These are phyloP conservation scores for Craseonycteris thonglongyai DNA, from an alignment of 2,113 vertebrate species.

Conservation along the genomic window DNA sequence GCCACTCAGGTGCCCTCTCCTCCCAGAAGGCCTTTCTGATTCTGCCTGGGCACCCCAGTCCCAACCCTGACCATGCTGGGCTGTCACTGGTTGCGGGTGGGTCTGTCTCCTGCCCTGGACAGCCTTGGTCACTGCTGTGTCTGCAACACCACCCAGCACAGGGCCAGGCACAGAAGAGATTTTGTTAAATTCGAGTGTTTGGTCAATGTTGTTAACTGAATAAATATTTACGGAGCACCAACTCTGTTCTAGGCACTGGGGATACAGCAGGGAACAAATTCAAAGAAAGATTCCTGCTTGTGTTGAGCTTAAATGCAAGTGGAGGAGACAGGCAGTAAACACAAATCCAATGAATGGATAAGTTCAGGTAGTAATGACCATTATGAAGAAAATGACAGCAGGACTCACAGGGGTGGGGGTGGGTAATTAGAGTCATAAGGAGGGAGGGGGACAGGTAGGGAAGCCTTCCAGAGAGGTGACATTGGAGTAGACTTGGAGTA, in stretches of 20 bases:
- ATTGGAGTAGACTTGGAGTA: background rate
- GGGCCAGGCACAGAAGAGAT: background rate
- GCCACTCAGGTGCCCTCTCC: background rate
- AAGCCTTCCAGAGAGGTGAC: background rate
- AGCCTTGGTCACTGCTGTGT: background rate
- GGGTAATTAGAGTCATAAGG: background rate
- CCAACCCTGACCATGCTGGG: background rate
- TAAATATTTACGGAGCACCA: conserved; percentile 5
- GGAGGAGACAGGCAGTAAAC: background rate
- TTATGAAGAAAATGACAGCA: background rate
- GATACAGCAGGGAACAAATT: background rate
- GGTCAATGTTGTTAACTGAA: background rate
- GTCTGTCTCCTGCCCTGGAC: background rate
- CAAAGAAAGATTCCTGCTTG: background rate
- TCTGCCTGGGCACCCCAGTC: too few species aligned
- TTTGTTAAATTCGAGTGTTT: background rate
- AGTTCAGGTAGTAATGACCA: too few species aligned
- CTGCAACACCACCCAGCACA: background rate
- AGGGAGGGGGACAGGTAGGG: background rate
- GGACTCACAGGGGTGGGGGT: accelerated
- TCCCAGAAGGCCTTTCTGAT: background rate
- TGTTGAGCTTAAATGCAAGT: background rate
- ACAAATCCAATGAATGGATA: background rate
- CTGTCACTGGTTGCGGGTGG: background rate
- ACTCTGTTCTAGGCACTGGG: background rate